Base-by-base conservation (phyloP, 2,888 invertebrate genomes). In the Lagria hirta region DNA sequence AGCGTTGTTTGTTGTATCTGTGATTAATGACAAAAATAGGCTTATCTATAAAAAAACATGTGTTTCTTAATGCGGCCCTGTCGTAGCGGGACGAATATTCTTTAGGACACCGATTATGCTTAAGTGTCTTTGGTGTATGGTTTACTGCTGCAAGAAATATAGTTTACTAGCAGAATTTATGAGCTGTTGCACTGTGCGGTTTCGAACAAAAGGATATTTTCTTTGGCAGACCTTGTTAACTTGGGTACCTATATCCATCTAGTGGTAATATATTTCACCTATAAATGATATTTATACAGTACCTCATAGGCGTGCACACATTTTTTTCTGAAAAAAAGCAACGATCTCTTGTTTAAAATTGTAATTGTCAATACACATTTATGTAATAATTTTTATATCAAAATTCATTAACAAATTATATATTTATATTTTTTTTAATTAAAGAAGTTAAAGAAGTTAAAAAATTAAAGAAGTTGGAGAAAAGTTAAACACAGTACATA, bases 221-320 rank as follows among this genome's bases (percentile, higher is more conserved):
- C 68, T 69, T 68, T 64, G 65, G 61, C 62, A 61, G 66, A 62
- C 62, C 70, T 70, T 69, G 70, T 70, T 69, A 70, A 69, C 66
- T n/a, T n/a, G n/a, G n/a, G n/a, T n/a, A n/a, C n/a, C 66, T 66
- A 64, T 66, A 60, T 63, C 63, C 63, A 61, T 65, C 62, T 62
- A 61, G 65, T 65, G 60, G 60, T 55, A 62, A 65, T 57, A 66
- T 70, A 70, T 66, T 67, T 69, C 66, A 69, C 66, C 64, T 34
- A 34, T 28, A 34, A 34, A 42, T 42, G 24, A 66, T 67, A 66
- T 67, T 68, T n/a, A n/a, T n/a, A n/a, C n/a, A n/a, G n/a, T n/a
- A n/a, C n/a, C n/a, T n/a, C n/a, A n/a, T n/a, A n/a, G n/a, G n/a
- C n/a, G n/a, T n/a, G n/a, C n/a, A n/a, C n/a, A n/a, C n/a, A n/a